These are phyloP conservation scores for Pterocles gutturalis DNA, from an alignment of 2,113 vertebrate species.

Conservation along the genomic window DNA sequence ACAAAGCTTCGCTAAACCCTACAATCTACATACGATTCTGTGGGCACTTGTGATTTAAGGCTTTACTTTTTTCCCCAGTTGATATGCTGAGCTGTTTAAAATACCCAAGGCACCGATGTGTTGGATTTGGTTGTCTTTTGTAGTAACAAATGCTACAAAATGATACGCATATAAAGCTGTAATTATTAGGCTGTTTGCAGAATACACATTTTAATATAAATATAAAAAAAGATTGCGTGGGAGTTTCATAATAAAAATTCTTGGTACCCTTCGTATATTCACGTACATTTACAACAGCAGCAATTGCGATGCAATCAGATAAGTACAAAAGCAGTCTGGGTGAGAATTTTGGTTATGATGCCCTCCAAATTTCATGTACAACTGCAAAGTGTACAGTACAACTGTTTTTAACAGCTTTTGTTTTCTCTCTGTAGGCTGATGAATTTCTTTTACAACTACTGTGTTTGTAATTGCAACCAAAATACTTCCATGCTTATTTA, in stretches of 20 bases:
- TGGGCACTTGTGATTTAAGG: slow-evolving; percentile 16
- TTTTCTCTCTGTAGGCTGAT: background rate
- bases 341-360: background rate
- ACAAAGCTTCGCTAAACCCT: slow-evolving; percentile 3
- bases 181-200: slow-evolving; percentile 50
- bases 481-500: background rate
- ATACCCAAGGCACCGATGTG: slow-evolving; percentile 60
- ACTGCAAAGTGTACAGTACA: background rate
- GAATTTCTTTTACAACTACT: background rate
- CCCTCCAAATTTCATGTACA: background rate
- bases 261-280: slow-evolving; percentile 52
- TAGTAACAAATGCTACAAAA: slow-evolving; percentile 50
- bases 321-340: background rate
- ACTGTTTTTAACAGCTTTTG: background rate
- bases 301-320: background rate
- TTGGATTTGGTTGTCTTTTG: slow-evolving; percentile 19
- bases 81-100: background rate
- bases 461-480: background rate
- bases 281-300: slow-evolving; percentile 71
- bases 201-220: slow-evolving; percentile 65
- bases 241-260: slow-evolving; percentile 40
- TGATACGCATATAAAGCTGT: slow-evolving; percentile 43
- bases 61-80: background rate
- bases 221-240: slow-evolving; percentile 20
- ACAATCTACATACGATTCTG: background rate